Conservation (phyloP, 2,797 vertebrate genomes). For the Ibycter americanus region DNA sequence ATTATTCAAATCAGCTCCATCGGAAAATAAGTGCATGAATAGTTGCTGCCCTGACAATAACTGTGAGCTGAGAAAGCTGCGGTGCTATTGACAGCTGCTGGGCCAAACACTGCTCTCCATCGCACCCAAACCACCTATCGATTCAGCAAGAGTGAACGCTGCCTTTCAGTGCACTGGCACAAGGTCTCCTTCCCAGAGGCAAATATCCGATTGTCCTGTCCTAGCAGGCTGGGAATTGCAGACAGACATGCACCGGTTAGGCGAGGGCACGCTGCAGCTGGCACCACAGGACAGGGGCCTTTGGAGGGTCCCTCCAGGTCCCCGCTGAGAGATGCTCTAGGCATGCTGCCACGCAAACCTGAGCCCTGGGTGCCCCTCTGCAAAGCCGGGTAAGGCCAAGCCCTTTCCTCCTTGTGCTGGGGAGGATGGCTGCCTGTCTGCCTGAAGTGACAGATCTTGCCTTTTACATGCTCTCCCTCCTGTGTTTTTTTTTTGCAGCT, state of each 20-base stretch:
- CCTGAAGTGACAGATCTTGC: neutral
- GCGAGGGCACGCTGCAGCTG: accelerated
- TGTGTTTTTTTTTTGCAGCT: neutral
- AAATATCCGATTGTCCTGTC: neutral
- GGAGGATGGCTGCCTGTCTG: neutral
- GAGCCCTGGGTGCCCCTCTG: neutral
- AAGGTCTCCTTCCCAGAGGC: constrained; percentile 63
- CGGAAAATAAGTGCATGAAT: neutral
- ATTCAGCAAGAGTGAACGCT: neutral
- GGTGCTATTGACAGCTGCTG: neutral
- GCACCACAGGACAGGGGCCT: accelerated
- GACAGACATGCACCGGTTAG: accelerated
- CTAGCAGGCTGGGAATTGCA: neutral
- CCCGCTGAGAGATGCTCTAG: neutral
- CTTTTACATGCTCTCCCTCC: neutral
- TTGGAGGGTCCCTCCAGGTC: neutral
- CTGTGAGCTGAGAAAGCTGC: neutral
- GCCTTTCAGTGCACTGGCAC: neutral
- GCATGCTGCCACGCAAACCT: neutral
- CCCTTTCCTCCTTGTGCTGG: neutral
- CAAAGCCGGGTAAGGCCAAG: neutral
- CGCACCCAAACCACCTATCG: neutral
- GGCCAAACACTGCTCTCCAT: neutral
- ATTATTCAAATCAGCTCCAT: neutral
- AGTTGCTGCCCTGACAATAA: neutral